Evolutionary conservation across 37 sponge, comb jelly and placozoan species (phyloP).

Genomic region (Spongilla lacustris): DNA sequence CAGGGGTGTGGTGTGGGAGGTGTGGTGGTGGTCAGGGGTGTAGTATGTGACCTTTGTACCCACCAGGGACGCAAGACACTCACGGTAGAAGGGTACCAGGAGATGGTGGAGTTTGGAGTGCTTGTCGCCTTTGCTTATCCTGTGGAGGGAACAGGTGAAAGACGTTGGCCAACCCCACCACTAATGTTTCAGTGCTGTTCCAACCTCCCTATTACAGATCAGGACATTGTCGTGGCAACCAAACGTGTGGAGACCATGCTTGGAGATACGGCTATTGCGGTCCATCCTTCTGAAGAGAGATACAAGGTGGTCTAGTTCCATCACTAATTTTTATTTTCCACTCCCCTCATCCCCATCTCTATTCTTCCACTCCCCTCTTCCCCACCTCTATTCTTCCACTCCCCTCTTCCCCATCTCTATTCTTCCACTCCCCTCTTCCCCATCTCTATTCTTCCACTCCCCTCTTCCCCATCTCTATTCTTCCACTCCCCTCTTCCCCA

Average conservation of each 20-base stretch:
- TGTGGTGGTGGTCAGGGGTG: background rate
- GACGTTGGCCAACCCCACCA: background rate
- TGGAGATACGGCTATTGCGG: constrained; percentile 98
- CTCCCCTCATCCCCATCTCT: too few relatives aligned
- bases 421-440: too few relatives aligned
- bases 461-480: too few relatives aligned
- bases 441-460: too few relatives aligned
- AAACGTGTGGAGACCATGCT: constrained; percentile 99
- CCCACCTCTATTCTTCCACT: too few relatives aligned
- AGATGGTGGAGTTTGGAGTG: constrained; percentile 93
- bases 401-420: too few relatives aligned
- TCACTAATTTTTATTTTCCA: too few relatives aligned
- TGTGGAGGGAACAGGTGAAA: constrained; percentile 68
- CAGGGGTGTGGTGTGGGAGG: background rate
- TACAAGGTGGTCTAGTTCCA: constrained; percentile 70
- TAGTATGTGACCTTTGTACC: background rate
- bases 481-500: too few relatives aligned
- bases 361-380: too few relatives aligned
- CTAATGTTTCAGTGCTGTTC: background rate
- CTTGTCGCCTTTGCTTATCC: constrained; percentile 91
- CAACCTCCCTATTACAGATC: constrained; percentile 47
- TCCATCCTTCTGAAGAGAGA: constrained; percentile 89
- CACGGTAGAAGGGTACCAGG: constrained; percentile 83
- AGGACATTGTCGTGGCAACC: constrained; percentile 95
- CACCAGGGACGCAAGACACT: constrained; percentile 83